These are phyloP conservation scores for Ochotona princeps DNA, from an alignment of 2,113 vertebrate genomes.

Conservation along the genomic window DNA sequence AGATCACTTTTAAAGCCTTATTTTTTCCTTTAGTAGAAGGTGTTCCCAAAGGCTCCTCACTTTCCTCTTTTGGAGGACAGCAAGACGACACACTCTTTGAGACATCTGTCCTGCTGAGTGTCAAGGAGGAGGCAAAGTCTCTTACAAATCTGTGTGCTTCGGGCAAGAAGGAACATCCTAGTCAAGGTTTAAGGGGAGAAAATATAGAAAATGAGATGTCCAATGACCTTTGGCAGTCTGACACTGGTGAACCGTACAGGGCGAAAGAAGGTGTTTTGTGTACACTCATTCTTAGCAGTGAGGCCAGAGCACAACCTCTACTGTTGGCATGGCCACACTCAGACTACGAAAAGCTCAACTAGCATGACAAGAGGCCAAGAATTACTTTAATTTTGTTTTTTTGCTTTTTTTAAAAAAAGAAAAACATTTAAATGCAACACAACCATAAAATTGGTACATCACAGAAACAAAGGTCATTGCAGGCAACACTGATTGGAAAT, in stretches of 20 bases:
- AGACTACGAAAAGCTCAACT: slow-evolving; percentile 73
- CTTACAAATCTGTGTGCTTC: not conserved
- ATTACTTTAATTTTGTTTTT: slow-evolving; percentile 83
- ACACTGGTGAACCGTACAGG: not conserved
- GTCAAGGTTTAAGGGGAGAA: not conserved
- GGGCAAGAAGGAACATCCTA: slow-evolving; percentile 19
- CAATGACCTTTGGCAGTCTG: not conserved
- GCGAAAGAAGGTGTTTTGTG: not conserved
- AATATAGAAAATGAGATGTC: not conserved
- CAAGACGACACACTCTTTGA: not conserved
- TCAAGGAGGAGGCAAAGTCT: not conserved
- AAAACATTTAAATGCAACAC: slow-evolving; percentile 83
- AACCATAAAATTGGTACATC: slow-evolving; percentile 85
- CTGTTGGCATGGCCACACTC: not conserved
- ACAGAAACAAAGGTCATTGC: slow-evolving; percentile 86
- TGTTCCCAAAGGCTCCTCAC: not conserved
- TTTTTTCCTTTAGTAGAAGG: not conserved
- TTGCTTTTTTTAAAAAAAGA: not conserved
- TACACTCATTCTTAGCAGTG: not conserved
- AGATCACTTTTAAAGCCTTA: not conserved
- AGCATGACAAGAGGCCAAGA: slow-evolving; percentile 77
- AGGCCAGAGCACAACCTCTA: not conserved
- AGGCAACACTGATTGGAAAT: slow-evolving; percentile 89
- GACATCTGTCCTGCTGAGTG: not conserved
- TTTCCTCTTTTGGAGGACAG: not conserved